Evolutionary conservation across 2,797 vertebrate species (phyloP).

Genomic region (Austrolebias charrua): DNA sequence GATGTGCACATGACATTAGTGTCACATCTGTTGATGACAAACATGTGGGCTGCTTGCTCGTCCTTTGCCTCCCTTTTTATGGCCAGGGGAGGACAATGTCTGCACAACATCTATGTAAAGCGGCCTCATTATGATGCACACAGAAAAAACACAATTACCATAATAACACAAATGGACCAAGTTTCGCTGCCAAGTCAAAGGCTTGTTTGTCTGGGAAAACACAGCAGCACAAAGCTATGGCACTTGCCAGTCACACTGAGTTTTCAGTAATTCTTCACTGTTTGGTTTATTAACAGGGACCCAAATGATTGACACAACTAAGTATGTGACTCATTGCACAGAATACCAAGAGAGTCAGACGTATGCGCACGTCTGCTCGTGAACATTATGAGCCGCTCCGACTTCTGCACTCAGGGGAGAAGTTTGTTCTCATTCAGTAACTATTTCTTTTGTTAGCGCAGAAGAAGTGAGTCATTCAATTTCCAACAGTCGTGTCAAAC

Average conservation of each 20-base stretch:
- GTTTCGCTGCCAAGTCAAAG: slow-evolving; percentile 53
- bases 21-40: slow-evolving; percentile 48
- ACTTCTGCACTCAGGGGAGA: slow-evolving; percentile 52
- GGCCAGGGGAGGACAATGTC: slow-evolving; percentile 34
- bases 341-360: slow-evolving; percentile 40
- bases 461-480: slow-evolving; percentile 24
- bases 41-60: slow-evolving; percentile 47
- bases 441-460: slow-evolving; percentile 34
- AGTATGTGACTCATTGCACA: slow-evolving; percentile 28
- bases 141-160: slow-evolving; percentile 62
- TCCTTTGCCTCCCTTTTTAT: slow-evolving; percentile 37
- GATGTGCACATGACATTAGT: slow-evolving; percentile 34
- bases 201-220: slow-evolving; percentile 55
- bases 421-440: slow-evolving; percentile 47
- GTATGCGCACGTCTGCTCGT: slow-evolving; percentile 33
- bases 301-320: slow-evolving; percentile 23
- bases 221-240: slow-evolving; percentile 39
- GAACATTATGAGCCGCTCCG: slow-evolving; percentile 58
- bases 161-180: slow-evolving; percentile 65
- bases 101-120: slow-evolving; percentile 49
- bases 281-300: slow-evolving; percentile 44
- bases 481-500: slow-evolving; percentile 27
- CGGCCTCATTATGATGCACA: slow-evolving; percentile 51
- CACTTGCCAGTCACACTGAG: slow-evolving; percentile 42
- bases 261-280: slow-evolving; percentile 32